These are phyloP conservation scores for Cephus rjabovi DNA, from an alignment of 2,888 invertebrate species.

Conservation along the genomic window DNA sequence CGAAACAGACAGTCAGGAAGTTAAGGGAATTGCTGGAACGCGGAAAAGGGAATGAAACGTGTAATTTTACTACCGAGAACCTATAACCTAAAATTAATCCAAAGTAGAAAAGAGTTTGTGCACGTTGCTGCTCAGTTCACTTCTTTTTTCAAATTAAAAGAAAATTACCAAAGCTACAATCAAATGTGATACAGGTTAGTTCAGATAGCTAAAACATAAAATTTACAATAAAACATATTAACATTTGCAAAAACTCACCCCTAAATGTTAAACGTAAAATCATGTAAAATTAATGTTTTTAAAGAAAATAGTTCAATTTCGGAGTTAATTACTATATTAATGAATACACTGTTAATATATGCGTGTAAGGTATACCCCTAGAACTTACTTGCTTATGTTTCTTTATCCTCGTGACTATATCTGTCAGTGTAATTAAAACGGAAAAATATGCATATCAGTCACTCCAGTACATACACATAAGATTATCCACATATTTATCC, in stretches of 20 bases:
- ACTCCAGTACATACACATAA: neutral
- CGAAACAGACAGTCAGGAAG: neutral
- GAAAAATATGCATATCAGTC: slow-evolving; percentile 5
- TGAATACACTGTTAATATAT: no score
- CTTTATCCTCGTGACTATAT: slow-evolving; percentile 34
- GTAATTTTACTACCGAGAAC: neutral
- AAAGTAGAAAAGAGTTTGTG: neutral
- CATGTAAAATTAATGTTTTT: neutral
- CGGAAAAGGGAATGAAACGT: neutral
- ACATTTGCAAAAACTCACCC: neutral
- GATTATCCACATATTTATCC: no score
- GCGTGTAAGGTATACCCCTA: neutral
- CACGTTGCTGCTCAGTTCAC: neutral
- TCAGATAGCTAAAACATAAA: no score
- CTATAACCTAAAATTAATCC: neutral
- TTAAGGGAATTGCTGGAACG: neutral
- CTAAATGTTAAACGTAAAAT: no score
- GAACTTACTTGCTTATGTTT: slow-evolving; percentile 26
- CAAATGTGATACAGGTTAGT: no score
- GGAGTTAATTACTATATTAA: no score
- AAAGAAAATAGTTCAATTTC: neutral
- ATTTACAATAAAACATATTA: neutral
- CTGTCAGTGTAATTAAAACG: slow-evolving; percentile 43
- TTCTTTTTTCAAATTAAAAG: no score
- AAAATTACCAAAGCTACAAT: no score